Evolutionary conservation across 2,113 vertebrate genomes (phyloP).

Genomic region (Ceratotherium simum): DNA sequence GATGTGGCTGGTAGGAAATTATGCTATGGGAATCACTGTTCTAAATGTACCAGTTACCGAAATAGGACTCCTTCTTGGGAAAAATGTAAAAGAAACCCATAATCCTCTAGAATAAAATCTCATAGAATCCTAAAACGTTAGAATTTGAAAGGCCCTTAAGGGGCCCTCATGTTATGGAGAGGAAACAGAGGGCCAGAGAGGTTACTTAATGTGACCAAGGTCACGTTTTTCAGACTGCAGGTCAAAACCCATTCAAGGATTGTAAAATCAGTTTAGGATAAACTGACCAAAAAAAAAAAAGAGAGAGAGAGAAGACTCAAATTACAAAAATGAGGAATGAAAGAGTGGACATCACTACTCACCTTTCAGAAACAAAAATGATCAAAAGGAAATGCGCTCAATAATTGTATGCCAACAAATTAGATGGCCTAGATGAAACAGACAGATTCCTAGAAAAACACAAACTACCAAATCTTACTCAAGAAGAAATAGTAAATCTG

Average conservation of each 20-base stretch:
- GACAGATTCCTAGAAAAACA: not conserved
- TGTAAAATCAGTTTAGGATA: slow-evolving; percentile 17
- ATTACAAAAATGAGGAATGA: not conserved
- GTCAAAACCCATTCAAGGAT: not conserved
- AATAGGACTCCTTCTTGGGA: not conserved
- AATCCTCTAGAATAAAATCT: not conserved
- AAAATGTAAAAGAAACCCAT: not conserved
- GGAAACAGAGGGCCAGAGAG: not conserved
- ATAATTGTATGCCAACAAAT: not conserved
- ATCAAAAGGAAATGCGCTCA: slow-evolving; percentile 11
- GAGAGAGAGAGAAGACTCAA: not conserved
- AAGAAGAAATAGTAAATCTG: not conserved
- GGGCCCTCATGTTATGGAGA: not conserved
- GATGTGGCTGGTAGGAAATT: not conserved
- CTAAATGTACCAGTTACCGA: not conserved
- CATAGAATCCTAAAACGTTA: not conserved
- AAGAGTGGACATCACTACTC: not conserved
- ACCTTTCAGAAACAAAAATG: slow-evolving; percentile 9
- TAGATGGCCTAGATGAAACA: not conserved
- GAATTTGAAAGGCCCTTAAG: not conserved
- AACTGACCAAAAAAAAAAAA: not conserved
- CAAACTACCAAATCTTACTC: not conserved
- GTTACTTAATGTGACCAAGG: not conserved
- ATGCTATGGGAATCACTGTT: not conserved
- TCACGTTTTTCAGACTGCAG: not conserved